Evolutionary conservation across 2,888 invertebrate genomes (phyloP), one percentile per base, ranked within the genome.

Genomic region (Bruchidius siliquastri): DNA sequence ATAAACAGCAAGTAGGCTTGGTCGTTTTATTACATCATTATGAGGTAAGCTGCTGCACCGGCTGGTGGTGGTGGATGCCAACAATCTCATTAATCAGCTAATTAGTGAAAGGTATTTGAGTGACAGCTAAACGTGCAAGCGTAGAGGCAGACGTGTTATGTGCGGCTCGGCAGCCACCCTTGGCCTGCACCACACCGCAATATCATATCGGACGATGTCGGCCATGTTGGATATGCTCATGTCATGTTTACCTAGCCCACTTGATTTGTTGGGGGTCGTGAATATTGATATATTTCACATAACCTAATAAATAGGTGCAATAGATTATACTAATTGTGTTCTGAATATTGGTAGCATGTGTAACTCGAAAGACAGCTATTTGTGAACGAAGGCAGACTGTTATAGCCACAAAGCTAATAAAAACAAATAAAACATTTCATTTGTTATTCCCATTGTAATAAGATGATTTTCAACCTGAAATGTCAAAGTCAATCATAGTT

Each of bases 51-150:
- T 49, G 49, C 49, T 49, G 49, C 13, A 13, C 49, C 0, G 49
- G 6, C 18, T 20, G 68, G 49, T 72, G 70, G 68, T 73, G 74
- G 74, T 72, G 71, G 75, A 72, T 77, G 76, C 80, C 80, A 80
- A 79, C 80, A 80, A 82, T 81, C 80, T 80, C 81, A 79, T 82
- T 82, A 81, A 82, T 82, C 80, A 81, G 81, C 81, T 82, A 82
- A 82, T 82, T 81, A 82, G 77, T 73, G 78, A 76, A 79, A 81
- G 82, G 82, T 80, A 83, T 83, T 82, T 82, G 81, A 81, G 80
- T 82, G 82, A 82, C 81, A 79, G 79, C 77, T 76, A 77, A 80
- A 80, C 49, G 77, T 79, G 78, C 77, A 78, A 78, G 75, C 76
- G 71, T 75, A 73, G 73, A 76, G 74, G 69, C 75, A 73, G 49